Base-by-base conservation (phyloP, 1,140 invertebrate genomes). In the Macrobrachium rosenbergii region DNA sequence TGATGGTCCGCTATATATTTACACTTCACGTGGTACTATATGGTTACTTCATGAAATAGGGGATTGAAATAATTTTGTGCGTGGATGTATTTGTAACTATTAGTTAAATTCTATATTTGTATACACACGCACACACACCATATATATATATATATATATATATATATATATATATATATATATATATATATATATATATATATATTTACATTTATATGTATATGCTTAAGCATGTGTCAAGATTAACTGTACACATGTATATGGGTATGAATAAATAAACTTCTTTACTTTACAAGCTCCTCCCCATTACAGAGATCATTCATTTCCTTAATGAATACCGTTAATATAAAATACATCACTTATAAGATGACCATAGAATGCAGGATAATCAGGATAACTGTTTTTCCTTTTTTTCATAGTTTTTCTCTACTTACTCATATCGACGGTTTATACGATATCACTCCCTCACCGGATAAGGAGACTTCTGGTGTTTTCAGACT, bases 401-500 rank as follows among this genome's bases (percentile, higher is more conserved):
- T 37, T 37, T 37, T 37, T 37, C 3, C 28, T 37, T 37, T 37
- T 1, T 37, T 37, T 37, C 1, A 2, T 2, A 2, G 3, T 37
- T 37, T 37, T 37, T 2, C n/a, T 37, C n/a, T 37, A 21, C 8
- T 37, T 37, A 12, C n/a, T 37, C 67, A 21, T 14, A n/a, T 12
- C 67, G 14, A 12, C 5, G 37, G 8, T 37, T 19, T 69, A 14
- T 7, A 11, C 5, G 21, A 21, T 23, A 21, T 21, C 5, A 5
- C 19, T n/a, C 37, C 2, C 67, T 14, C 8, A 5, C n/a, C 5
- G 11, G 28, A 63, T 59, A 85, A 28, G 64, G 37, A 85, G 83
- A 85, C 83, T 85, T 85, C 83, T 85, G 83, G 83, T 85, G 75
- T 85, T 85, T 63, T 19, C 75, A 7, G 52, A 75, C 83, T 78